phyloP scores from a whole-genome alignment of 2,797 vertebrate species.

The Channallabes apus region DNA sequence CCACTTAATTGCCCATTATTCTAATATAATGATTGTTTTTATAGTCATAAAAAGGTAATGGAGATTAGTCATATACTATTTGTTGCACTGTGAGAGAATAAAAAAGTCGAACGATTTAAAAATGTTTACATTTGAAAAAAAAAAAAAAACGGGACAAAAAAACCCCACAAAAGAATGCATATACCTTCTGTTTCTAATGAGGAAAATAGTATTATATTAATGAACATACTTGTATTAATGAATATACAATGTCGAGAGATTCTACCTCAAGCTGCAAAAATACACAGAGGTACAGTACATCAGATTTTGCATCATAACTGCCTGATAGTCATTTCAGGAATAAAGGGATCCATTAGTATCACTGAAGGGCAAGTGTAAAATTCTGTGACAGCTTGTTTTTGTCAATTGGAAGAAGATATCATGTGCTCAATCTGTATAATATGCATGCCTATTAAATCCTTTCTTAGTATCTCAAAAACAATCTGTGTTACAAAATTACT shows the following conservation, averaged over 20 bases:
- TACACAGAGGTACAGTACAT: not conserved
- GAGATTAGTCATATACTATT: not conserved
- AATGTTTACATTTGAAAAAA: not conserved
- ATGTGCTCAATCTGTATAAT: not conserved
- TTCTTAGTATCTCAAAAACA: not conserved
- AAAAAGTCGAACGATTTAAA: not conserved
- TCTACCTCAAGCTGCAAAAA: not conserved
- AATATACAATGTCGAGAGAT: not conserved
- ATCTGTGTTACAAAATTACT: not conserved
- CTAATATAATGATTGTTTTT: conserved; percentile 9
- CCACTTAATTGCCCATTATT: not conserved
- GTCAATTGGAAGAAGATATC: not conserved
- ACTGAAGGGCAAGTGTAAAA: not conserved
- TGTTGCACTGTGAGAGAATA: not conserved
- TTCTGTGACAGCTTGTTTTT: not conserved
- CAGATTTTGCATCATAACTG: not conserved
- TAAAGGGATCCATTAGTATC: not conserved
- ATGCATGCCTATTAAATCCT: not conserved
- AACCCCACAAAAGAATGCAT: not conserved
- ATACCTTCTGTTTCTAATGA: not conserved
- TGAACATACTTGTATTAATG: not conserved
- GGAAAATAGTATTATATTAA: not conserved
- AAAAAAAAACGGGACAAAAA: not conserved
- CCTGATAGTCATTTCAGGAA: not conserved
- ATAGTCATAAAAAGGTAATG: conserved; percentile 13